Base-by-base conservation (phyloP, 2,888 invertebrate genomes). In the Palloptera scutellata region DNA sequence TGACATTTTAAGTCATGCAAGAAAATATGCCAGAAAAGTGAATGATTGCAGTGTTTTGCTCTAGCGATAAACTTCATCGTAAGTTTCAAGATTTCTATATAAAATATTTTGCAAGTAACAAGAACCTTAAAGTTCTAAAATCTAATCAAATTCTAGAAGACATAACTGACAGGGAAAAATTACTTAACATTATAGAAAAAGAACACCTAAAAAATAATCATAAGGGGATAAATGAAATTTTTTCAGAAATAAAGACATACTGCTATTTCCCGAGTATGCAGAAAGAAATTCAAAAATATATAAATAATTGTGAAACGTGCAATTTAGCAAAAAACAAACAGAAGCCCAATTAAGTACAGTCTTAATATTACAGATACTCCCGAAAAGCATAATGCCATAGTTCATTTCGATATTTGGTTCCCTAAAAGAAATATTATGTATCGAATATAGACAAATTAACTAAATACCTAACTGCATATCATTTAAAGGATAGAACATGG, bases 401-500 rank as follows among this genome's bases (percentile, higher is more conserved):
- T n/a, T n/a, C 51, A 68, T 41, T 17, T 42, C 3, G 58, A 66
- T n/a, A 58, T 61, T 41, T 55, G 59, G 54, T 54, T 48, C 40
- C 60, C 15, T 45, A 40, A 54, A 54, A 57, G 45, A 45, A 69
- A 65, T 41, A 64, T 45, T 1, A 52, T 67, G 42, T 64, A 64
- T 19, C 67, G 19, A 51, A 59, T 41, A 64, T 64, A 13, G 69
- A 62, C 30, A 70, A 70, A n/a, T 61, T 70, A n/a, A 69, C 74
- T 10, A 42, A 52, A 10, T 53, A 51, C 42, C 9, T 52, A 63
- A 63, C 64, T 40, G 48, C 40, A 3, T 30, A 66, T 68, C 20
- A 64, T 72, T 54, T 66, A 70, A 2, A 74, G 71, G 72, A 69
- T 61, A 2, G 70, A 73, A 61, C 72, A 70, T 52, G 70, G 72